phyloP scores from a whole-genome alignment of 2,113 vertebrate species.

The Datnioides undecimradiatus region DNA sequence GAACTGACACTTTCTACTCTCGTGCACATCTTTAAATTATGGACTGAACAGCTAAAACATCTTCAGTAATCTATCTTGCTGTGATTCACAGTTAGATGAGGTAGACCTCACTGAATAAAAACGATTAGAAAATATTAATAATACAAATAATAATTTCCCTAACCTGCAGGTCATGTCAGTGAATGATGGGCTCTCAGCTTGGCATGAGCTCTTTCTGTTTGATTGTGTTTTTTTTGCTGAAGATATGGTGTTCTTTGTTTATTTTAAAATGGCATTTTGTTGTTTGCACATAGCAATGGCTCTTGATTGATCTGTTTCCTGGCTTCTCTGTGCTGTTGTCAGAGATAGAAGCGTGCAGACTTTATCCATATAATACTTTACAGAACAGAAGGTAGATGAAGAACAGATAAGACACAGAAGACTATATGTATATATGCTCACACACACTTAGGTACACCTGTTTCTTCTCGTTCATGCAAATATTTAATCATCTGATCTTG shows the following conservation, averaged over 20 bases:
- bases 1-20: not conserved
- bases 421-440: too few species aligned
- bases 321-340: not conserved
- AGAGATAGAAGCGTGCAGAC: too few species aligned
- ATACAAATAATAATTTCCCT: too few species aligned
- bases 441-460: too few species aligned
- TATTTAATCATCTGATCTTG: too few species aligned
- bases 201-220: not conserved
- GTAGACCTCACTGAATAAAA: not conserved
- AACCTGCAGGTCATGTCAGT: not conserved
- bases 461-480: too few species aligned
- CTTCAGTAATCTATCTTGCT: not conserved
- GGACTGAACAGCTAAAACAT: not conserved
- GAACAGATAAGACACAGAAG: not conserved
- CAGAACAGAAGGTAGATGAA: not conserved
- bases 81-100: not conserved
- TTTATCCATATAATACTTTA: too few species aligned
- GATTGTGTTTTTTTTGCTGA: too few species aligned
- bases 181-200: not conserved
- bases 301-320: too few species aligned
- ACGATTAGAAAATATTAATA: not conserved
- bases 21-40: not conserved
- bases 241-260: too few species aligned
- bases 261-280: too few species aligned
- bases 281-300: too few species aligned